These are phyloP conservation scores for Erebia palarica DNA, from an alignment of 2,888 invertebrate genomes.

Conservation along the genomic window DNA sequence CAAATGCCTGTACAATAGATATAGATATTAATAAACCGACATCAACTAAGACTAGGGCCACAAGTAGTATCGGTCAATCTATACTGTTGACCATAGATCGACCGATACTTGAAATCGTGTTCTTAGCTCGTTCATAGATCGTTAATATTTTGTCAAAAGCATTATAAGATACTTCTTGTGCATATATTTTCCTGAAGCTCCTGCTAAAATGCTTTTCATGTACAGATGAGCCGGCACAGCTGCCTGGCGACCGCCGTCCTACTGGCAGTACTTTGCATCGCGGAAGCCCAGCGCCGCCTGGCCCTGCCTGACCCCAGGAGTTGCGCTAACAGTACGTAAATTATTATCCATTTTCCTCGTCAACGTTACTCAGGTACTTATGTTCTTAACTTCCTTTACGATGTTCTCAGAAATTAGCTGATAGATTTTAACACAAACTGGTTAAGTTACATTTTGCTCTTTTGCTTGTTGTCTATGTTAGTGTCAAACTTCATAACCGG, in stretches of 20 bases:
- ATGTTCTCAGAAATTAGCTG: background rate
- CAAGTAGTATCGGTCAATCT: too few species aligned
- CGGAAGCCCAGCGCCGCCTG: constrained; percentile 91
- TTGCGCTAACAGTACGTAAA: constrained; percentile 92
- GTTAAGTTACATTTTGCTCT: background rate
- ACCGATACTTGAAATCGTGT: too few species aligned
- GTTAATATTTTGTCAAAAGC: too few species aligned
- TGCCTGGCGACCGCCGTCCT: constrained; percentile 66
- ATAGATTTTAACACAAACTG: background rate
- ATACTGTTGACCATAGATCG: too few species aligned
- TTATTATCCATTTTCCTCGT: background rate
- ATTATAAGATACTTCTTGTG: background rate
- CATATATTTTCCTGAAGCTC: background rate
- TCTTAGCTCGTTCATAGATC: too few species aligned
- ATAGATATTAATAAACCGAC: too few species aligned
- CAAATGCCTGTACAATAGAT: background rate
- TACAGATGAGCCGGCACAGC: constrained; percentile 74
- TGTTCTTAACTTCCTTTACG: constrained; percentile 2
- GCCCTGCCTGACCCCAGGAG: constrained; percentile 94
- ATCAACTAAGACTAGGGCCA: too few species aligned
- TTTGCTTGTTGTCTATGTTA: background rate
- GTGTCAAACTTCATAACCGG: background rate
- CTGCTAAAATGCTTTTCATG: constrained; percentile 33
- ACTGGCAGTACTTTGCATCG: constrained; percentile 85
- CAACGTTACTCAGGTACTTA: background rate